Evolutionary conservation across 1,140 invertebrate species (phyloP).

Genomic region (Zaprionus ornatus): DNA sequence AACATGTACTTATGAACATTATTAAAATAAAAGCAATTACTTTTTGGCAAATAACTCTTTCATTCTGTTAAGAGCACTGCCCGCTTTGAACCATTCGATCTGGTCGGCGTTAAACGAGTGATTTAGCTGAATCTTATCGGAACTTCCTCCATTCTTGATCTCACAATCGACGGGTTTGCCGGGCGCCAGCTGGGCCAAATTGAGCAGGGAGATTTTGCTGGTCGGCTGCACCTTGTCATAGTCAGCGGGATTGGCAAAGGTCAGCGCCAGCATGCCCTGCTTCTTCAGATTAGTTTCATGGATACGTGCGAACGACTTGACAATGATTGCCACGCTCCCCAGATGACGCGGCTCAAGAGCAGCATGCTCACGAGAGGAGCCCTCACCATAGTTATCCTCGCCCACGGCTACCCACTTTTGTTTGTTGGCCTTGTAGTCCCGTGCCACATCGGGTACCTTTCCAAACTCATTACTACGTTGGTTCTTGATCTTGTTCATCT

Average conservation of each 20-base stretch:
- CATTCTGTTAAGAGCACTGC: conserved; percentile 99
- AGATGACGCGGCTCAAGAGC: conserved; percentile 97
- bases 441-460: conserved; percentile 95
- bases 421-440: conserved; percentile 96
- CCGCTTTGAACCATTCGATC: conserved; percentile 99
- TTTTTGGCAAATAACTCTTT: conserved; percentile 88
- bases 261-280: conserved; percentile 98
- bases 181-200: conserved; percentile 92
- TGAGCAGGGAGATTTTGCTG: conserved; percentile 96
- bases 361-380: conserved; percentile 96
- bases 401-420: conserved; percentile 97
- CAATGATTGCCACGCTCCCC: conserved; percentile 98
- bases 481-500: conserved; percentile 98
- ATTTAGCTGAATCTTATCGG: conserved; percentile 94
- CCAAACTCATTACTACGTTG: conserved; percentile 94
- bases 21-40: background rate
- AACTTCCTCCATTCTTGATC: conserved; percentile 94
- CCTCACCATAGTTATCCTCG: conserved; percentile 99
- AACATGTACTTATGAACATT: too few relatives aligned
- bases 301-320: conserved; percentile 99
- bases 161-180: conserved; percentile 96
- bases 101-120: conserved; percentile 98
- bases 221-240: conserved; percentile 98
- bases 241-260: conserved; percentile 97
- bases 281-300: conserved; percentile 99